Evolutionary conservation across 2,888 invertebrate genomes (phyloP).

Genomic region (Nesidiocoris tenuis): DNA sequence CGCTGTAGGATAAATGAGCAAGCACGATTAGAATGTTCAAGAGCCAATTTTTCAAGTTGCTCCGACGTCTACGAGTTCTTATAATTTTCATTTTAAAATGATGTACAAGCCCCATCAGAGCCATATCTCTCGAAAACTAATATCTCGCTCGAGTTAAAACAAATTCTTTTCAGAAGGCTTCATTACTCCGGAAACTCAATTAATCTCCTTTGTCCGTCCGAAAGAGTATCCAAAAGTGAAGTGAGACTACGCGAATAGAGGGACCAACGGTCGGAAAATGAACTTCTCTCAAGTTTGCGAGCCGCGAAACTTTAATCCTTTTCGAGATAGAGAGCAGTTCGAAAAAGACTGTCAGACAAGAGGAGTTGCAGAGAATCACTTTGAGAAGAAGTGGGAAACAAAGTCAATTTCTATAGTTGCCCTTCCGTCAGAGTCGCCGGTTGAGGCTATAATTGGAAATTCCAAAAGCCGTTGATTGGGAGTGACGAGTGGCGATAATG

Average conservation of each 20-base stretch:
- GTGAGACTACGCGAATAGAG: neutral
- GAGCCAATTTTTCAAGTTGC: too few species aligned
- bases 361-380: conserved; percentile 2
- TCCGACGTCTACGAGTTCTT: too few species aligned
- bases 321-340: conserved; percentile 11
- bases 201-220: neutral
- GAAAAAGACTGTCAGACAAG: conserved; percentile 21
- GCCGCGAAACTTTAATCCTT: conserved; percentile 20
- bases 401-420: conserved; percentile 17
- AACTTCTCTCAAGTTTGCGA: conserved; percentile 4
- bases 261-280: conserved; percentile 9
- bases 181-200: neutral
- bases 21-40: too few species aligned
- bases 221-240: neutral
- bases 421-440: neutral
- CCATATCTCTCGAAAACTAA: too few species aligned
- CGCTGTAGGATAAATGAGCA: too few species aligned
- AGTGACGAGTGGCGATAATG: conserved; percentile 20
- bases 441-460: conserved; percentile 31
- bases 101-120: too few species aligned
- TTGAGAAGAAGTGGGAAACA: conserved; percentile 15
- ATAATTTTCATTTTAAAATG: too few species aligned
- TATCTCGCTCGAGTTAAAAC: too few species aligned
- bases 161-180: too few species aligned
- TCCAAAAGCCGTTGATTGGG: conserved; percentile 25